Evolutionary conservation across 2,888 invertebrate species (phyloP).

Genomic region (Emmelina monodactyla): DNA sequence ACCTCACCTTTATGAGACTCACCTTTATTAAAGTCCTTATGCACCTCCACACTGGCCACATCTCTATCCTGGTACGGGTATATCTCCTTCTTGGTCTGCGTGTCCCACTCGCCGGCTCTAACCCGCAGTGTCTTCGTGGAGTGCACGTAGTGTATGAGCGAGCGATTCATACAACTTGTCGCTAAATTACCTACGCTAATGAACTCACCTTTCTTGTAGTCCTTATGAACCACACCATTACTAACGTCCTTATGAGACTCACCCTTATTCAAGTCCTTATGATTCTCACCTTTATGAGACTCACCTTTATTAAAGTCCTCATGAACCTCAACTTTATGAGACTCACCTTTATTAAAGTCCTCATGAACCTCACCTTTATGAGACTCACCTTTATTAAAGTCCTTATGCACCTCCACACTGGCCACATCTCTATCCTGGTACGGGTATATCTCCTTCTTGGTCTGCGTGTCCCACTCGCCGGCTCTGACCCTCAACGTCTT

Average conservation of each 20-base stretch:
- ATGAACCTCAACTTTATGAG: too few relatives aligned
- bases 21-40: slow-evolving; percentile 69
- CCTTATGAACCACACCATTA: too few relatives aligned
- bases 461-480: slow-evolving; percentile 87
- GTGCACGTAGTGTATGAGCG: slow-evolving; percentile 58
- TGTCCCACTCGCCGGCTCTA: slow-evolving; percentile 85
- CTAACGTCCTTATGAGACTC: too few relatives aligned
- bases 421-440: slow-evolving; percentile 74
- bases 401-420: slow-evolving; percentile 66
- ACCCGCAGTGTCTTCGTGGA: slow-evolving; percentile 32
- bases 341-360: slow-evolving; percentile 61
- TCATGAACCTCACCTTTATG: slow-evolving; percentile 70
- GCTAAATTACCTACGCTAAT: too few relatives aligned
- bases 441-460: slow-evolving; percentile 70
- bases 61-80: slow-evolving; percentile 74
- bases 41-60: slow-evolving; percentile 64
- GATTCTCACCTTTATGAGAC: too few relatives aligned
- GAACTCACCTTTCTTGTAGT: too few relatives aligned
- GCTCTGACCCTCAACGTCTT: slow-evolving; percentile 61
- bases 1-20: too few relatives aligned
- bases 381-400: slow-evolving; percentile 60
- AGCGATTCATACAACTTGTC: too few relatives aligned
- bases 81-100: slow-evolving; percentile 74
- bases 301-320: too few relatives aligned
- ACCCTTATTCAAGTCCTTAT: too few relatives aligned